Conservation (phyloP, 2,113 vertebrate species). For the Salvelinus sp. region DNA sequence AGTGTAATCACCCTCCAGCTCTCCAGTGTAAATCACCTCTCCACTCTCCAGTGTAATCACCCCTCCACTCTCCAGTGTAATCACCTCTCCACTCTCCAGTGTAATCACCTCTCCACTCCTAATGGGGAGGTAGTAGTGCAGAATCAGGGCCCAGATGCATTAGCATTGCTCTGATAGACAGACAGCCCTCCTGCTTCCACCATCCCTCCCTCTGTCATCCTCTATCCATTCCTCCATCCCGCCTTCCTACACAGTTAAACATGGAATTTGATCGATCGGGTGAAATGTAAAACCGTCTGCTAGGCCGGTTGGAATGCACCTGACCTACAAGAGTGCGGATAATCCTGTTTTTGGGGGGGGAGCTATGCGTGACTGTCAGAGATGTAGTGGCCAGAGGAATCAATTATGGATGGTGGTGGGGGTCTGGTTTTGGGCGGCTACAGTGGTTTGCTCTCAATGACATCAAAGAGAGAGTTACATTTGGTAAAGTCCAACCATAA, state of each 20-base stretch:
- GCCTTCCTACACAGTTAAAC: constrained; percentile 16
- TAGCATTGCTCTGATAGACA: constrained; percentile 27
- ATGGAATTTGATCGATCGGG: constrained; percentile 27
- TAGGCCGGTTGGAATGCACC: constrained; percentile 4
- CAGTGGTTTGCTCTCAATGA: constrained; percentile 33
- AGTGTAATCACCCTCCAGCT: constrained; percentile 52
- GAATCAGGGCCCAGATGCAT: constrained; percentile 49
- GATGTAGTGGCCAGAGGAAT: constrained; percentile 38
- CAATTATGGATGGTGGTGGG: constrained; percentile 45
- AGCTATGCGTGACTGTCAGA: constrained; percentile 40
- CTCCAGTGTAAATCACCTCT: constrained; percentile 2
- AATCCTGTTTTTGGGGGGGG: constrained; percentile 27
- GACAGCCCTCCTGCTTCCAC: not conserved
- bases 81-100: constrained; percentile 44
- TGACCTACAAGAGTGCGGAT: constrained; percentile 20
- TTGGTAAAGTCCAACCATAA: constrained; percentile 17
- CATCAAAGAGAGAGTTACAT: constrained; percentile 40
- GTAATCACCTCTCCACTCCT: constrained; percentile 53
- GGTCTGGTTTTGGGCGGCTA: constrained; percentile 20
- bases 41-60: constrained; percentile 49
- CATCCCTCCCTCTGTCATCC: not conserved
- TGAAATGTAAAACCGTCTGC: constrained; percentile 34
- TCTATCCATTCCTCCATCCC: not conserved
- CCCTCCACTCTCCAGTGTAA: constrained; percentile 47
- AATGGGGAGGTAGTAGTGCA: constrained; percentile 54